Evolutionary conservation across 2,113 vertebrate species (phyloP).

Genomic region (Dromaius novaehollandiae): DNA sequence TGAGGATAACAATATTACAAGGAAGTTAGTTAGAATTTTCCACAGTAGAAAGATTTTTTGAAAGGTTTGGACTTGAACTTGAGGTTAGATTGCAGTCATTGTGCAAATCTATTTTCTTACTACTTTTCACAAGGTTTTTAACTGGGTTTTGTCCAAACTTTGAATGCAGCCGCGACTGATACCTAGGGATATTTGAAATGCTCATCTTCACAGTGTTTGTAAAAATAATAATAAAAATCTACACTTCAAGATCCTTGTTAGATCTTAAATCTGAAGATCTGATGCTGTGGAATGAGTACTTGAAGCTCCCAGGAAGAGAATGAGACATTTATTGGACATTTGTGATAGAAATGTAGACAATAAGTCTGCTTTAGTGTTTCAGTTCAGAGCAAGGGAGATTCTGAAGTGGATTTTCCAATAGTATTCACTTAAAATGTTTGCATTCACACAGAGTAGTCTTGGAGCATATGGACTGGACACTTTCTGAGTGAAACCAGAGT

Average conservation of each 20-base stretch:
- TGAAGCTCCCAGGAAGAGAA: neutral
- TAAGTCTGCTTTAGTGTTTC: neutral
- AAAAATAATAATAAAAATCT: neutral
- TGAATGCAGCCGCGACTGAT: neutral
- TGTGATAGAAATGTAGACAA: neutral
- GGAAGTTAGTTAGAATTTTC: neutral
- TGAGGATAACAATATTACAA: neutral
- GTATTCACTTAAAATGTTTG: neutral
- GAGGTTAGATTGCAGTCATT: neutral
- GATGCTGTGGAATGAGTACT: neutral
- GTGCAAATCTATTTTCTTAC: neutral
- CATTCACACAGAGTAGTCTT: neutral
- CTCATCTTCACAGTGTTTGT: neutral
- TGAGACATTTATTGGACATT: neutral
- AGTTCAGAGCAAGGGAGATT: neutral
- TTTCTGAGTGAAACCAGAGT: neutral
- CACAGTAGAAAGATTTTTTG: neutral
- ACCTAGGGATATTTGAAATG: neutral
- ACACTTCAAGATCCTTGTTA: neutral
- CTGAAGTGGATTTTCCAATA: neutral
- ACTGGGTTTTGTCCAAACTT: neutral
- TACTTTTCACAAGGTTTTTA: neutral
- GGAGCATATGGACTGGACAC: neutral
- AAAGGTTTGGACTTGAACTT: neutral
- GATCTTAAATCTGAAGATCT: neutral